Percentiles rank a stretch among this genome's conserved stretches.
phyloP scores from a whole-genome alignment of 2,888 invertebrate species.

The Sthenelais limicola region DNA sequence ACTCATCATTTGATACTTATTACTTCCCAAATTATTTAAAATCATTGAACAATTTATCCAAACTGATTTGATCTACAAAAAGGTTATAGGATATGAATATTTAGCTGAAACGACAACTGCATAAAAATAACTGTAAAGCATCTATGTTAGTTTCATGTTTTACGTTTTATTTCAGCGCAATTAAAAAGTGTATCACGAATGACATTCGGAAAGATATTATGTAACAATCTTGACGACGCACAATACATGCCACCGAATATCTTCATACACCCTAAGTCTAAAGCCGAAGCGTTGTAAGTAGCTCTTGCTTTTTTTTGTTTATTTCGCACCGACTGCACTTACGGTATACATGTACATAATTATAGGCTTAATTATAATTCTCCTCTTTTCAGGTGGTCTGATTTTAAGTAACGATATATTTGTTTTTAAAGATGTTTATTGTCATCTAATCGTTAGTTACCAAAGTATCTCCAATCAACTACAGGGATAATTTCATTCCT shows the following conservation, averaged over 20 bases:
- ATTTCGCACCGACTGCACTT: too few relatives aligned
- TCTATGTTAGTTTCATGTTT: background rate
- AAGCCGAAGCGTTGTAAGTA: background rate
- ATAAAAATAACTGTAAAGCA: background rate
- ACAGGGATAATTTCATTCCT: too few relatives aligned
- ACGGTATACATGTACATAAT: too few relatives aligned
- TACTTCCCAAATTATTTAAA: background rate
- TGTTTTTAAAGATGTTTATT: background rate
- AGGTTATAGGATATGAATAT: too few relatives aligned
- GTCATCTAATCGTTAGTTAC: too few relatives aligned
- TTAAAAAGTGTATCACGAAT: background rate
- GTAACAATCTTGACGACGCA: slow-evolving; percentile 11
- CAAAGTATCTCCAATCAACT: too few relatives aligned
- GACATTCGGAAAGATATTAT: background rate
- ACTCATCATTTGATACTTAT: background rate
- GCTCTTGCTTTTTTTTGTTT: too few relatives aligned
- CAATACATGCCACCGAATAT: background rate
- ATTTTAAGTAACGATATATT: background rate
- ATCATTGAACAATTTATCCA: too few relatives aligned
- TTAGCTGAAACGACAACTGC: background rate
- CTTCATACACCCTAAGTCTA: background rate
- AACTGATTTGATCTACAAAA: too few relatives aligned
- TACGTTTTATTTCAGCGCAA: background rate
- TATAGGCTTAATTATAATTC: too few relatives aligned
- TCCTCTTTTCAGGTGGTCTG: too few relatives aligned